These are phyloP conservation scores for Anomalospiza imberbis DNA, from an alignment of 2,797 vertebrate species.

Conservation along the genomic window DNA sequence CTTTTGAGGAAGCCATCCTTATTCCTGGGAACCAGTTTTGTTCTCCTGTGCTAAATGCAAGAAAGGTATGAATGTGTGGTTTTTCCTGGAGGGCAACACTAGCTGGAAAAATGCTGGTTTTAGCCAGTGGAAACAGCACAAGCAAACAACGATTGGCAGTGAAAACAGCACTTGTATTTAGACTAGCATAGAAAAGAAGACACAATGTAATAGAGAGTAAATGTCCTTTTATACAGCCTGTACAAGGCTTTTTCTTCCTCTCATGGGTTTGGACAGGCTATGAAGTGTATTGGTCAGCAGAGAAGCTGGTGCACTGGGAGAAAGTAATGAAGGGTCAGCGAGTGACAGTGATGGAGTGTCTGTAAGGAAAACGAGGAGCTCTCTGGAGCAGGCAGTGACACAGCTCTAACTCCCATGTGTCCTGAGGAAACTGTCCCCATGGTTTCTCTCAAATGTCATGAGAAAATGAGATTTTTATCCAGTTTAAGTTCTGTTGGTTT, in stretches of 20 bases:
- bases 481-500: conserved; percentile 35
- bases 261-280: not conserved
- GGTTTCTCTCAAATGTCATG: conserved; percentile 49
- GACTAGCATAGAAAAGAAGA: conserved; percentile 35
- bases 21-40: conserved; percentile 45
- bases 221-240: conserved; percentile 22
- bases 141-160: conserved; percentile 42
- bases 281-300: not conserved
- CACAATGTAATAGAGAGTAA: conserved; percentile 22
- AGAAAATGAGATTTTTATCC: conserved; percentile 47
- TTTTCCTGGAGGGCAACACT: conserved; percentile 47
- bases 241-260: conserved; percentile 3
- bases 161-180: conserved; percentile 46
- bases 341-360: conserved; percentile 39
- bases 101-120: conserved; percentile 37
- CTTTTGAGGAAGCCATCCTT: conserved; percentile 31
- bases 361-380: not conserved
- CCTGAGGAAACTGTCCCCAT: conserved; percentile 12
- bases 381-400: conserved; percentile 41
- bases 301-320: conserved; percentile 12
- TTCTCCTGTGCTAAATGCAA: not conserved
- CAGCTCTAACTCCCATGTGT: conserved; percentile 6
- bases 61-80: conserved; percentile 32
- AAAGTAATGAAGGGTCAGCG: conserved; percentile 41
- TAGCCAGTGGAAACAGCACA: conserved; percentile 51